Evolutionary conservation across 2,888 invertebrate genomes (phyloP).

Genomic region (Pterostichus madidus): DNA sequence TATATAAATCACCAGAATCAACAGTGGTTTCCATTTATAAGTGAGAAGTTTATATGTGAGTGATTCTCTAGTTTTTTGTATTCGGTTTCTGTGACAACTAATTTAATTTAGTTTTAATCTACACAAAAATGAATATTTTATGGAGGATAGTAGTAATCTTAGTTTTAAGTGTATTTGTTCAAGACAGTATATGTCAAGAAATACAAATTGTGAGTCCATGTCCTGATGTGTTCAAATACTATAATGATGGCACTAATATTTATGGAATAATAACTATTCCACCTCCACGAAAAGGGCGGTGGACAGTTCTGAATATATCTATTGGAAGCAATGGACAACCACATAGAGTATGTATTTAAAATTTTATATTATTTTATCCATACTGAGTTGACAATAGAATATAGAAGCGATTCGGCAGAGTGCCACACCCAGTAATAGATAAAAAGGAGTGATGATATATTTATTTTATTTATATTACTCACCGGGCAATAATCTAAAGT

Average conservation of each 20-base stretch:
- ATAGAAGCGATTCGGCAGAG: too few species aligned
- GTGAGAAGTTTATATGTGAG: background rate
- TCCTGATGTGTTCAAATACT: background rate
- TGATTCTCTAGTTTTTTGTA: too few species aligned
- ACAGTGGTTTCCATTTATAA: background rate
- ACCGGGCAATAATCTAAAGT: too few species aligned
- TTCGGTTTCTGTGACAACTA: too few species aligned
- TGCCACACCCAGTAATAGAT: too few species aligned
- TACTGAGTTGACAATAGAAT: too few species aligned
- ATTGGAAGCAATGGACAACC: background rate
- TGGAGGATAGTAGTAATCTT: background rate
- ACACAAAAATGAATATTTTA: background rate
- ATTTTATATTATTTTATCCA: background rate
- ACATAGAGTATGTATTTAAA: background rate
- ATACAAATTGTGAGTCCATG: background rate
- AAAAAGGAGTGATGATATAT: too few species aligned
- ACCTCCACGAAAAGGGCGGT: background rate
- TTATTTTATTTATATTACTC: too few species aligned
- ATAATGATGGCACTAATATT: background rate
- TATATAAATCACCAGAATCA: background rate
- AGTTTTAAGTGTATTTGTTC: background rate
- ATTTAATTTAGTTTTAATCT: background rate
- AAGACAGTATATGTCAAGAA: background rate
- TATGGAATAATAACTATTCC: constrained; percentile 1
- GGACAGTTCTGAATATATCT: background rate